phyloP scores from a whole-genome alignment of 1,140 invertebrate species.

The Drosophila nannoptera region DNA sequence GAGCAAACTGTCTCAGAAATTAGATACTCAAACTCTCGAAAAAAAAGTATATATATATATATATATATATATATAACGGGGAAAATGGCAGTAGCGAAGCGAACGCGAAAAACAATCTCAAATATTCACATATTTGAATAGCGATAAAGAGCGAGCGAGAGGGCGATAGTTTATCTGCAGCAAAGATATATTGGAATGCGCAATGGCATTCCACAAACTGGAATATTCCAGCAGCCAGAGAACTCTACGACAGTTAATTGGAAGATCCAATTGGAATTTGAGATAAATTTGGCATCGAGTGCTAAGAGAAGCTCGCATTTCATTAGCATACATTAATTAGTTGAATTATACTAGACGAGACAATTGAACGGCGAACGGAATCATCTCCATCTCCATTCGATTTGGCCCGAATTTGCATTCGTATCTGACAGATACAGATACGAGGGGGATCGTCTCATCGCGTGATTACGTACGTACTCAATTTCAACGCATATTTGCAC shows the following conservation, averaged over 20 bases:
- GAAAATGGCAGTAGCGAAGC: conserved; percentile 21
- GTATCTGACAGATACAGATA: conserved; percentile 35
- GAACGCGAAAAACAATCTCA: conserved; percentile 1
- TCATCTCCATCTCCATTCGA: conserved; percentile 17
- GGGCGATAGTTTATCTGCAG: conserved; percentile 30
- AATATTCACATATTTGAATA: conserved; percentile 18
- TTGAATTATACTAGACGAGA: conserved; percentile 3
- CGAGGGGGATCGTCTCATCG: conserved; percentile 35
- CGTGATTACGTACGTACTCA: conserved; percentile 44
- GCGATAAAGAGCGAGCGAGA: conserved; percentile 22
- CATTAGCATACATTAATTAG: not conserved
- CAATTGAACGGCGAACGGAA: too few species aligned
- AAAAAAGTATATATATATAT: conserved; percentile 36
- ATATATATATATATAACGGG: too few species aligned
- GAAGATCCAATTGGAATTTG: too few species aligned
- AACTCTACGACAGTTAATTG: too few species aligned
- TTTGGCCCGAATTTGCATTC: conserved; percentile 22
- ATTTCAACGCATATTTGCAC: conserved; percentile 46
- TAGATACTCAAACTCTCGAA: conserved; percentile 46
- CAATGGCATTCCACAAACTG: conserved; percentile 9
- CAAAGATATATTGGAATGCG: conserved; percentile 21
- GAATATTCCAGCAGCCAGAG: conserved; percentile 2
- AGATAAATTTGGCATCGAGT: too few species aligned
- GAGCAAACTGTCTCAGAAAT: conserved; percentile 39
- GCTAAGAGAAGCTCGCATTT: conserved; percentile 8